Evolutionary conservation across 2,113 vertebrate genomes (phyloP), one percentile per base, ranked within the genome.

Genomic region (Phoxinus phoxinus): DNA sequence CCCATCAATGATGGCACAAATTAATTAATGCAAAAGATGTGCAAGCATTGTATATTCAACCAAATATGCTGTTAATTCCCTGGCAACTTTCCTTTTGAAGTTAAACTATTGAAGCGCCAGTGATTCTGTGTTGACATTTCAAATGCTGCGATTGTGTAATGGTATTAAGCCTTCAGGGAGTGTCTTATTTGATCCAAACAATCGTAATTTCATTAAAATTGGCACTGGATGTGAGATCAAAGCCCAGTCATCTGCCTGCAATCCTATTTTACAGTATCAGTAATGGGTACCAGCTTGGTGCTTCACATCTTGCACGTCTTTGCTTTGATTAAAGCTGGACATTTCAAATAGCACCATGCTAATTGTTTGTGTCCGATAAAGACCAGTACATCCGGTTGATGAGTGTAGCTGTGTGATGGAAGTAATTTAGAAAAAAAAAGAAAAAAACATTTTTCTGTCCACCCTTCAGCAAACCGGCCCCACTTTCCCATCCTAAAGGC

Each of bases 341-440:
- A 74, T 61, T 84, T 72, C 83, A 67, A 58, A 37, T 30, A 23
- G 65, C 46, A 53, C 12, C 61, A 76, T 84, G 30, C 35, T 77
- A 86, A 56, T 81, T 73, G 67, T 88, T 86, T 87, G 53, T 79
- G 71, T 32, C 61, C 44, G 63, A 89, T 77, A 51, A 87, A 37
- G 81, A 75, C 58, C 48, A 27, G 84, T 84, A 27, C 30, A 85
- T 59, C 86, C 3, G n/a, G 25, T 61, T 72, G 21, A 84, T 80
- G 76, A 85, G 85, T 79, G 78, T 67, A 71, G 58, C 41, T 58
- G 17, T 25, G 75, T 82, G 85, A 89, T 90, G 89, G 86, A 92
- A 93, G 79, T 79, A 72, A 92, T 91, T 87, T 86, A 9, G 75
- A 87, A 72, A 61, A 25, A 89, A 86, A 51, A 5, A 1, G 15